Conservation (phyloP, 2,888 invertebrate genomes). For the Dynastes grantii region DNA sequence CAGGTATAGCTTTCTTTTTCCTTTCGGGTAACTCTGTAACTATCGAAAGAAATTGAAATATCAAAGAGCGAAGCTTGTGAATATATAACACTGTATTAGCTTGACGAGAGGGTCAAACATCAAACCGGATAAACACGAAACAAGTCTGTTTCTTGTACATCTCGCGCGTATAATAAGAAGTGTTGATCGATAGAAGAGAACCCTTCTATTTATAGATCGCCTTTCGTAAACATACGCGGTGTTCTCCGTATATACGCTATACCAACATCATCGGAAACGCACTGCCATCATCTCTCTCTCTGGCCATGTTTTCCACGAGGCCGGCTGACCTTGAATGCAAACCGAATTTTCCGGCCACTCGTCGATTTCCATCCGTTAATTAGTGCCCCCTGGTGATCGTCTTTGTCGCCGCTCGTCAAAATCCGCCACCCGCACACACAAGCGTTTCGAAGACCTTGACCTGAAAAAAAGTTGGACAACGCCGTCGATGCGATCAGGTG, state of each 20-base stretch:
- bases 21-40: too few relatives aligned
- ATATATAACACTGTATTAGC: too few relatives aligned
- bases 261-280: background rate
- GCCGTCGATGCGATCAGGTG: background rate
- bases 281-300: constrained; percentile 12
- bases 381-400: constrained; percentile 24
- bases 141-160: constrained; percentile 44
- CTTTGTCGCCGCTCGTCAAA: constrained; percentile 34
- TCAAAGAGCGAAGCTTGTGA: too few relatives aligned
- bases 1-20: too few relatives aligned
- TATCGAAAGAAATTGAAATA: too few relatives aligned
- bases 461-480: constrained; percentile 27
- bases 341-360: constrained; percentile 34
- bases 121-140: constrained; percentile 43
- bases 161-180: constrained; percentile 45
- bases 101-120: constrained; percentile 27
- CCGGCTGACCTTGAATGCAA: constrained; percentile 30
- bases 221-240: constrained; percentile 40
- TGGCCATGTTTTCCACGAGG: constrained; percentile 17
- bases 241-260: constrained; percentile 23
- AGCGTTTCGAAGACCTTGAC: constrained; percentile 26
- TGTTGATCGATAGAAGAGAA: constrained; percentile 43
- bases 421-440: constrained; percentile 32
- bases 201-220: constrained; percentile 46
- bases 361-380: constrained; percentile 36